Evolutionary conservation across 2,888 invertebrate genomes (phyloP), one percentile per base, ranked within the genome.

Genomic region (Pycnomerus fuliginosus): DNA sequence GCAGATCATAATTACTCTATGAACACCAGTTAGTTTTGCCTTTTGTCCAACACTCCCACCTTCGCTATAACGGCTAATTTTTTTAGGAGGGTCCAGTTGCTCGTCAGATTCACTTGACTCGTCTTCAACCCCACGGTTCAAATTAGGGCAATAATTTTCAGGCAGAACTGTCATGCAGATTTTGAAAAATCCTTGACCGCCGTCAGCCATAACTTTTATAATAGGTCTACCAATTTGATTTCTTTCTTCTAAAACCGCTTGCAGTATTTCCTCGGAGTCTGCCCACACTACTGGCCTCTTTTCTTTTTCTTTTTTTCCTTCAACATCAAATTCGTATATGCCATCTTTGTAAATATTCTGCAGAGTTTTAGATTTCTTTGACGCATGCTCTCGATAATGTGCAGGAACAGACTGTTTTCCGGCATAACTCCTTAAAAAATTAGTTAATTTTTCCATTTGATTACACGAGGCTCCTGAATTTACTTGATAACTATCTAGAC

Each of bases 171-270:
- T 42, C 14, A 25, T 10, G 16, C 10, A 35, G 3, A 27, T 35
- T 35, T 35, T 24, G 5, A 35, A 30, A 35, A 35, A 35, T 3
- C 35, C 35, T 14, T 35, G 25, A 3, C 35, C 35, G 8, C 35
- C 35, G 25, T 35, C 35, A 12, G 35, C 35, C 35, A 35, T 35
- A 10, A 35, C 27, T 35, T 35, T 35, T 11, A 35, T 20, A 10
- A 7, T 7, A 2, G 25, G 11, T 5, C 7, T 24, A 10, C 35
- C 35, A 12, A 13, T 28, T 35, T 30, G 3, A 4, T 35, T 28
- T 28, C 35, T 27, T 5, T 25, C n/a, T 10, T 35, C 35, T 7
- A 35, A 27, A 30, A 28, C 24, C 10, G 35, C 35, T 14, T 24
- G 8, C 25, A 35, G 24, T 28, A 35, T 7, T 20, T 35, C 35